Evolutionary conservation across 2,888 invertebrate species (phyloP).

Genomic region (Griposia aprilina): DNA sequence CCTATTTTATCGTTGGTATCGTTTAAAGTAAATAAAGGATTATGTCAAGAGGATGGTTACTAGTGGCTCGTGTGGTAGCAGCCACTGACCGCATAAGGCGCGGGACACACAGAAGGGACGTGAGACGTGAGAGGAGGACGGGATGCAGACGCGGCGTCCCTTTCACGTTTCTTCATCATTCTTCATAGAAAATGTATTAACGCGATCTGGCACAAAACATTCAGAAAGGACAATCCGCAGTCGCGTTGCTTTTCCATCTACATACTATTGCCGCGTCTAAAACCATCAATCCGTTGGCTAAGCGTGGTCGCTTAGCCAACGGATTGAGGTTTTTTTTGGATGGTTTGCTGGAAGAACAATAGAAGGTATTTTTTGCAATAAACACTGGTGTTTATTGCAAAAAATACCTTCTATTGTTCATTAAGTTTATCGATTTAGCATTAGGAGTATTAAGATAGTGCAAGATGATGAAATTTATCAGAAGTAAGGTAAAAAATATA

Average conservation of each 20-base stretch:
- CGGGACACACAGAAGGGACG: too few species aligned
- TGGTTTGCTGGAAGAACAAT: too few species aligned
- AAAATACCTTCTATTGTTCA: not conserved
- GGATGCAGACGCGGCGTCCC: too few species aligned
- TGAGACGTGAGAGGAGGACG: too few species aligned
- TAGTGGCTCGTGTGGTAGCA: not conserved
- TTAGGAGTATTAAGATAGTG: not conserved
- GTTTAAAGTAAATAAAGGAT: conserved; percentile 45
- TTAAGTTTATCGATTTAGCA: not conserved
- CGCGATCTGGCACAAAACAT: too few species aligned
- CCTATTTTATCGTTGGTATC: conserved; percentile 32
- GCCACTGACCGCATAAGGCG: not conserved
- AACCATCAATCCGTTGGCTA: not conserved
- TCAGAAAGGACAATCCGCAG: too few species aligned
- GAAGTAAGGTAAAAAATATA: not conserved
- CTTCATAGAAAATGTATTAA: too few species aligned
- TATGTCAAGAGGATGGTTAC: conserved; percentile 29
- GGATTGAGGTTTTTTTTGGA: too few species aligned
- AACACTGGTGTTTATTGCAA: not conserved
- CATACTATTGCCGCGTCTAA: too few species aligned
- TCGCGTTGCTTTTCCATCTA: too few species aligned
- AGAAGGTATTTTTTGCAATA: not conserved
- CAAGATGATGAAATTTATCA: not conserved
- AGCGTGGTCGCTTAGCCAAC: too few species aligned
- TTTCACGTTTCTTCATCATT: too few species aligned